These are phyloP conservation scores for Contarinia nasturtii DNA, from an alignment of 1,140 invertebrate species.

Conservation along the genomic window DNA sequence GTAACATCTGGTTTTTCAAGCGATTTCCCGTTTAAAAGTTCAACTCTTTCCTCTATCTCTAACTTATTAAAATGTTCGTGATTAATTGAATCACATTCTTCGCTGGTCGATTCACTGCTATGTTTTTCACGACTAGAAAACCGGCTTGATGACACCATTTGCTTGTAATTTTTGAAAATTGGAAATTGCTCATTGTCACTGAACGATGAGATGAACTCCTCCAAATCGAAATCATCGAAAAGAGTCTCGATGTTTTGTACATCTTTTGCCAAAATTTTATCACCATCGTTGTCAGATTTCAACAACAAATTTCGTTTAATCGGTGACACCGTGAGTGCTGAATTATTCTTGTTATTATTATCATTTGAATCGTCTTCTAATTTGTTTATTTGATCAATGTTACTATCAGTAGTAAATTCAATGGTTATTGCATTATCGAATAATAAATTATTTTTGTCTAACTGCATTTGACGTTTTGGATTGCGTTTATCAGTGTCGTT, in stretches of 20 bases:
- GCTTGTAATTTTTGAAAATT: constrained; percentile 21
- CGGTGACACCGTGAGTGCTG: not conserved
- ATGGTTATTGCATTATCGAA: constrained; percentile 19
- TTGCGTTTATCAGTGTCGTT: constrained; percentile 13
- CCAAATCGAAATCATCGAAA: constrained; percentile 26
- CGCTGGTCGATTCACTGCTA: not conserved
- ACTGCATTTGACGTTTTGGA: constrained; percentile 19
- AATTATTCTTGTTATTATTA: not conserved
- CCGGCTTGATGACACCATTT: constrained; percentile 20
- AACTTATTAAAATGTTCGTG: too few species aligned
- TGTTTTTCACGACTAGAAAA: not conserved
- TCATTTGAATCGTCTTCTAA: not conserved
- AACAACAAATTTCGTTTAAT: too few species aligned
- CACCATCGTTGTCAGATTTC: not conserved
- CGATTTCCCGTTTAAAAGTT: not conserved
- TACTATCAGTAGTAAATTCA: constrained; percentile 3
- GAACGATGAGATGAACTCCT: constrained; percentile 30
- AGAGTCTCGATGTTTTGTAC: constrained; percentile 3
- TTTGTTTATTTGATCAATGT: not conserved
- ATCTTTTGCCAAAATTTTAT: not conserved
- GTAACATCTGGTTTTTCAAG: not conserved
- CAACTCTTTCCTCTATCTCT: not conserved
- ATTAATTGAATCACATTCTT: too few species aligned
- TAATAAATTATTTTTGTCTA: constrained; percentile 21
- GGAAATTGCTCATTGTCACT: constrained; percentile 25